Conservation (phyloP, 1,140 invertebrate species). For the Ips typographus region DNA sequence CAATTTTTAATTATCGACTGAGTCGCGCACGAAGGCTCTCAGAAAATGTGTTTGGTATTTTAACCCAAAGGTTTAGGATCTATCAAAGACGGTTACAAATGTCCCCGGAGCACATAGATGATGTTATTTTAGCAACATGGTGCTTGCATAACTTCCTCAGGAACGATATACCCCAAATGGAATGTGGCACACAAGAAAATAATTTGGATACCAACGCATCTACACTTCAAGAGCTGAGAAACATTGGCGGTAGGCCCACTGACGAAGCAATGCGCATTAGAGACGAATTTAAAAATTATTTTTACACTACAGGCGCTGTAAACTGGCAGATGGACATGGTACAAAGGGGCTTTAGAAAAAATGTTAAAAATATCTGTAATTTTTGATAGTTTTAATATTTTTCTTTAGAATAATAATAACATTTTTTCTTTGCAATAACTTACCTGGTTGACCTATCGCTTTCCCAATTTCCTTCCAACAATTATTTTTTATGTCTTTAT, state of each 20-base stretch:
- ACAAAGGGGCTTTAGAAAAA: conserved; percentile 13
- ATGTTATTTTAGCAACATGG: conserved; percentile 27
- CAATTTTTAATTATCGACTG: conserved; percentile 24
- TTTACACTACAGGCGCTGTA: conserved; percentile 20
- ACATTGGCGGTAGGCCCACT: conserved; percentile 14
- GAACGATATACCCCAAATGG: too few species aligned
- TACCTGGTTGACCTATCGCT: conserved; percentile 17
- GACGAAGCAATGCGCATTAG: conserved; percentile 14
- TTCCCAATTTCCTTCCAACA: conserved; percentile 24
- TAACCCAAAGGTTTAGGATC: conserved; percentile 17
- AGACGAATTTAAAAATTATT: conserved; percentile 29
- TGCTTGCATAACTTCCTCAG: conserved; percentile 32
- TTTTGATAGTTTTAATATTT: conserved; percentile 7
- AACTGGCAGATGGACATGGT: conserved; percentile 22
- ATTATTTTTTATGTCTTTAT: conserved; percentile 8
- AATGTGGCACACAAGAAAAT: neutral
- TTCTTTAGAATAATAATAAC: too few species aligned
- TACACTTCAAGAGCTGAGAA: conserved; percentile 11
- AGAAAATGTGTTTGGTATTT: conserved; percentile 25
- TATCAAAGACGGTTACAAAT: conserved; percentile 25
- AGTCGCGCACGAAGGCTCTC: conserved; percentile 10
- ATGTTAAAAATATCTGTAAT: neutral
- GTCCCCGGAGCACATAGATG: conserved; percentile 25
- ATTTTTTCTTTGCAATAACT: too few species aligned
- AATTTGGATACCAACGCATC: neutral